Conservation (phyloP, 2,888 invertebrate species). For the Eupithecia abbreviata region DNA sequence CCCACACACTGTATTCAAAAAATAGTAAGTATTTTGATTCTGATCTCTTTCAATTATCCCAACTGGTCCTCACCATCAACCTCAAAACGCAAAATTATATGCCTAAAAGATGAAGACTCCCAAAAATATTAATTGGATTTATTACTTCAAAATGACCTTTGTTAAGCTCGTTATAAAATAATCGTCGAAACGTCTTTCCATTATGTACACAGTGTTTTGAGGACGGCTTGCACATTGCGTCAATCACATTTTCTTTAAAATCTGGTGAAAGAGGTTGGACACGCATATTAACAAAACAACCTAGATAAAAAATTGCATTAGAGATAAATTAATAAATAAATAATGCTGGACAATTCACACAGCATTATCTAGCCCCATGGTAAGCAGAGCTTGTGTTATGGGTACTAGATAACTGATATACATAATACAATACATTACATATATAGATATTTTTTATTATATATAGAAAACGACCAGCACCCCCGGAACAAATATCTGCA, state of each 20-base stretch:
- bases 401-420: no score
- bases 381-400: no score
- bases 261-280: background rate
- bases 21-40: background rate
- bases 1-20: background rate
- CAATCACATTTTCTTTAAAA: background rate
- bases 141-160: slow-evolving; percentile 33
- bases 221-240: background rate
- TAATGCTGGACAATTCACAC: no score
- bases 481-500: no score
- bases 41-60: background rate
- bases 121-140: slow-evolving; percentile 38
- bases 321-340: no score
- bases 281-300: background rate
- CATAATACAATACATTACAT: no score
- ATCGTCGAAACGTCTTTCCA: slow-evolving; percentile 6
- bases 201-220: background rate
- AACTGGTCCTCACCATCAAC: background rate
- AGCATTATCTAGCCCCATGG: no score
- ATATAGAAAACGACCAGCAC: no score
- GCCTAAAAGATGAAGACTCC: slow-evolving; percentile 18
- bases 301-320: no score
- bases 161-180: slow-evolving; percentile 29
- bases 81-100: slow-evolving; percentile 14
- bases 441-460: no score